A percentile compares a stretch with the other conserved stretches of the same genome.
phyloP scores from a whole-genome alignment of 2,797 vertebrate species.

The Xenentodon cancila region DNA sequence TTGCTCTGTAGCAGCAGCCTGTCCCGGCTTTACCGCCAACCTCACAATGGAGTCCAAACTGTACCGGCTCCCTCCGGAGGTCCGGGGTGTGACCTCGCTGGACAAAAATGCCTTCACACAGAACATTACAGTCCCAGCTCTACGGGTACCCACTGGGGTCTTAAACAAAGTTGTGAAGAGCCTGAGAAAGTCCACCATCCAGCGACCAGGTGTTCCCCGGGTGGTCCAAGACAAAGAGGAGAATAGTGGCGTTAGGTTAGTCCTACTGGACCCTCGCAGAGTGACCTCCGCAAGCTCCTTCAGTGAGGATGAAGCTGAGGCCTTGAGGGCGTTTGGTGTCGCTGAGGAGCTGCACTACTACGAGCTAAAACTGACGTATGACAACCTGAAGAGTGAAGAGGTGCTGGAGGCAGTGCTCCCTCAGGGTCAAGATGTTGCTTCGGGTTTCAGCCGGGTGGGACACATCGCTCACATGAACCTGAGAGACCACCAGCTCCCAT shows the following conservation, averaged over 20 bases:
- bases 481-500: slow-evolving; percentile 93
- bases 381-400: slow-evolving; percentile 93
- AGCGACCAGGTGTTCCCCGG: slow-evolving; percentile 87
- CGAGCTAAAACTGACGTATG: slow-evolving; percentile 87
- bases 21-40: slow-evolving; percentile 34
- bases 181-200: slow-evolving; percentile 84
- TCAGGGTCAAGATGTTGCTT: slow-evolving; percentile 90
- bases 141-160: slow-evolving; percentile 85
- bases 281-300: slow-evolving; percentile 78
- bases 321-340: slow-evolving; percentile 81
- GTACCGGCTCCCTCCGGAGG: slow-evolving; percentile 81
- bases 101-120: slow-evolving; percentile 89
- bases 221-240: slow-evolving; percentile 83
- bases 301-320: slow-evolving; percentile 79
- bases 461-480: slow-evolving; percentile 97
- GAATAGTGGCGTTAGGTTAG: slow-evolving; percentile 71
- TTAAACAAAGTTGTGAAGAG: slow-evolving; percentile 84
- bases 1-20: slow-evolving; percentile 1
- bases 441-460: slow-evolving; percentile 93
- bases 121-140: slow-evolving; percentile 86
- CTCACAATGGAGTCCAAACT: slow-evolving; percentile 74
- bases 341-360: slow-evolving; percentile 79
- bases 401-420: slow-evolving; percentile 94
- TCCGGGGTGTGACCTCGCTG: slow-evolving; percentile 91
- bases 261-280: slow-evolving; percentile 90